phyloP scores from a whole-genome alignment of 1,140 invertebrate genomes.

The Drosophila oshimai region DNA sequence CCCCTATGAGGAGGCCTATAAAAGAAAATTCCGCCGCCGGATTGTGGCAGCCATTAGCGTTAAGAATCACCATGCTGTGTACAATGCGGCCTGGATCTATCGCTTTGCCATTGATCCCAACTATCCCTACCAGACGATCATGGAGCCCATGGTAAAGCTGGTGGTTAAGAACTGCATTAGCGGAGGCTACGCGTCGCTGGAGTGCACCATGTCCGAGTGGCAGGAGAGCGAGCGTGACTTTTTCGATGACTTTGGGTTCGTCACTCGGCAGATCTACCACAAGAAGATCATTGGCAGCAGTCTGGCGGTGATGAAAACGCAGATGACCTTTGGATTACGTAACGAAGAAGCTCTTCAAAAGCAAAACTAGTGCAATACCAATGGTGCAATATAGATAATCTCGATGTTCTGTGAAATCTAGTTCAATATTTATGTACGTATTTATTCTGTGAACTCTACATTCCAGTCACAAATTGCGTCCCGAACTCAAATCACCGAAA shows the following conservation, averaged over 20 bases:
- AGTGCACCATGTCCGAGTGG: constrained; percentile 78
- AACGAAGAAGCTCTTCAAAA: constrained; percentile 57
- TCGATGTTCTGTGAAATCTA: constrained; percentile 48
- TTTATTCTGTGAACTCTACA: constrained; percentile 20
- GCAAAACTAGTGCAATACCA: constrained; percentile 47
- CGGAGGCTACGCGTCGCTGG: constrained; percentile 63
- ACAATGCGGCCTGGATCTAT: constrained; percentile 80
- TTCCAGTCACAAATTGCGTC: constrained; percentile 41
- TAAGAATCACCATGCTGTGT: constrained; percentile 70
- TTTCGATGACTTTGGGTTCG: constrained; percentile 68
- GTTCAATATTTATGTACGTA: constrained; percentile 41
- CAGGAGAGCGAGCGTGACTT: constrained; percentile 76
- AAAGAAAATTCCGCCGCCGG: constrained; percentile 68
- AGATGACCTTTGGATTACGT: constrained; percentile 61
- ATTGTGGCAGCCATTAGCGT: constrained; percentile 70
- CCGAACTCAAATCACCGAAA: constrained; percentile 31
- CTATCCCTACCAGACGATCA: constrained; percentile 74
- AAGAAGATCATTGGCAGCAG: constrained; percentile 79
- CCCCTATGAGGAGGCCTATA: constrained; percentile 54
- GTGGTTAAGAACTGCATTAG: constrained; percentile 58
- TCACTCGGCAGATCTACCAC: constrained; percentile 79
- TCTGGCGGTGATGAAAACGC: constrained; percentile 75
- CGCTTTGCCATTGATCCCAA: constrained; percentile 70
- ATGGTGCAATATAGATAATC: constrained; percentile 33
- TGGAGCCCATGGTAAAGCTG: constrained; percentile 67